Percentiles rank a stretch among this genome's conserved stretches.
Evolutionary conservation across 2,888 invertebrate species (phyloP).

Genomic region (Heteromurus nitidus): DNA sequence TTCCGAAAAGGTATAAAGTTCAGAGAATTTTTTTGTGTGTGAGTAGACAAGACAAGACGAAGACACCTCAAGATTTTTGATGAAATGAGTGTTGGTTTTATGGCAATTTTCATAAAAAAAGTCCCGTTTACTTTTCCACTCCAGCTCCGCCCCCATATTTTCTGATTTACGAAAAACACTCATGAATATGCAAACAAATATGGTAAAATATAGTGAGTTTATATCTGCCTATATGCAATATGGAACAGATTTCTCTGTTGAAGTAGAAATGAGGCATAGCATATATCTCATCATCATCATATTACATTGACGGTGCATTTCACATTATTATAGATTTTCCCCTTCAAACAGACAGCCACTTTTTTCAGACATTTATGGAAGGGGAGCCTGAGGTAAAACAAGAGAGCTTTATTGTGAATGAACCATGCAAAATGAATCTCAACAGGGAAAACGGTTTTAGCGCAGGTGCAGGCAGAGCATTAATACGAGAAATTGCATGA

Average conservation of each 20-base stretch:
- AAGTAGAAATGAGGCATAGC: too few relatives aligned
- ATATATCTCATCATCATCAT: too few relatives aligned
- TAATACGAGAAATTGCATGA: background rate
- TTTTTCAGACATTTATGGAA: slow-evolving; percentile 49
- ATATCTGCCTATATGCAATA: too few relatives aligned
- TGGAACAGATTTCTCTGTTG: too few relatives aligned
- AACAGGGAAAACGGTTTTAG: slow-evolving; percentile 2
- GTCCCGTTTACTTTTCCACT: slow-evolving; percentile 50
- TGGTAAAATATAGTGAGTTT: too few relatives aligned
- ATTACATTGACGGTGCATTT: too few relatives aligned
- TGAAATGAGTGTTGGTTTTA: slow-evolving; percentile 11
- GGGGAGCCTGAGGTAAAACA: slow-evolving; percentile 48
- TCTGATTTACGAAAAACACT: slow-evolving; percentile 46
- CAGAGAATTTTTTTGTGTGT: too few relatives aligned
- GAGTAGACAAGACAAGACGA: too few relatives aligned
- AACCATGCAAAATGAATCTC: slow-evolving; percentile 27
- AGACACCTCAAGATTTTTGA: too few relatives aligned
- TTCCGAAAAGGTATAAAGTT: too few relatives aligned
- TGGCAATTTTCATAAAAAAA: slow-evolving; percentile 33
- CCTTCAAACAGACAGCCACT: slow-evolving; percentile 44
- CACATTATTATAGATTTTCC: too few relatives aligned
- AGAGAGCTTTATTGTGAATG: slow-evolving; percentile 35
- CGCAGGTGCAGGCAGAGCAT: slow-evolving; percentile 8
- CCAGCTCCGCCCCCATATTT: slow-evolving; percentile 44
- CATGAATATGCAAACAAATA: slow-evolving; percentile 58